These are phyloP conservation scores for Catocala nupta DNA, from an alignment of 2,888 invertebrate genomes.

Conservation along the genomic window DNA sequence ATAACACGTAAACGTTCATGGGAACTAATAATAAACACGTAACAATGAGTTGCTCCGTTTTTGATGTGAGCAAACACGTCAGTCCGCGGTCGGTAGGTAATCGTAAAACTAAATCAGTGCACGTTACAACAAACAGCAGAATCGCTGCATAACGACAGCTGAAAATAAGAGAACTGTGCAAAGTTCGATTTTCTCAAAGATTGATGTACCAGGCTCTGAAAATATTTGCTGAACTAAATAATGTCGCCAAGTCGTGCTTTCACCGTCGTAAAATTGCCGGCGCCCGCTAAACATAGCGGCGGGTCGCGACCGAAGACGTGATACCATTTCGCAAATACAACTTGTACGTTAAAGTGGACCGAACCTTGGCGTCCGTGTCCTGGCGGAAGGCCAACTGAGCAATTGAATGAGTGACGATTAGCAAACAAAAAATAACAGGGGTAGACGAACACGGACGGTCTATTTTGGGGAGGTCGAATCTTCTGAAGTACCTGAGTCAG, in stretches of 20 bases:
- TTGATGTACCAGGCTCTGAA: slow-evolving; percentile 31
- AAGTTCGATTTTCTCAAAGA: slow-evolving; percentile 21
- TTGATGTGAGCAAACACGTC: slow-evolving; percentile 79
- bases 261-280: slow-evolving; percentile 41
- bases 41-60: slow-evolving; percentile 79
- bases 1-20: slow-evolving; percentile 73
- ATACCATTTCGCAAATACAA: slow-evolving; percentile 67
- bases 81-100: slow-evolving; percentile 70
- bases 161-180: slow-evolving; percentile 33
- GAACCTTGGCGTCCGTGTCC: slow-evolving; percentile 73
- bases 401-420: slow-evolving; percentile 85
- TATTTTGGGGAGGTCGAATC: slow-evolving; percentile 81
- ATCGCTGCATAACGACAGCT: slow-evolving; percentile 32
- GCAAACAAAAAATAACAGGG: slow-evolving; percentile 74
- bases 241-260: slow-evolving; percentile 45
- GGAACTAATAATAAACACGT: slow-evolving; percentile 83
- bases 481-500: slow-evolving; percentile 82
- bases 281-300: slow-evolving; percentile 45
- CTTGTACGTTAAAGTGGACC: slow-evolving; percentile 68
- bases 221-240: slow-evolving; percentile 47
- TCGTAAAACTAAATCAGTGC: slow-evolving; percentile 83
- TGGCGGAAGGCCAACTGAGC: slow-evolving; percentile 81
- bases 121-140: slow-evolving; percentile 38
- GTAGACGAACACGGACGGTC: slow-evolving; percentile 78
- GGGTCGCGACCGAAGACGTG: slow-evolving; percentile 54